Percentiles rank a stretch among this genome's conserved stretches.
phyloP scores from a whole-genome alignment of 2,797 vertebrate species.

The Eremophila alpestris region DNA sequence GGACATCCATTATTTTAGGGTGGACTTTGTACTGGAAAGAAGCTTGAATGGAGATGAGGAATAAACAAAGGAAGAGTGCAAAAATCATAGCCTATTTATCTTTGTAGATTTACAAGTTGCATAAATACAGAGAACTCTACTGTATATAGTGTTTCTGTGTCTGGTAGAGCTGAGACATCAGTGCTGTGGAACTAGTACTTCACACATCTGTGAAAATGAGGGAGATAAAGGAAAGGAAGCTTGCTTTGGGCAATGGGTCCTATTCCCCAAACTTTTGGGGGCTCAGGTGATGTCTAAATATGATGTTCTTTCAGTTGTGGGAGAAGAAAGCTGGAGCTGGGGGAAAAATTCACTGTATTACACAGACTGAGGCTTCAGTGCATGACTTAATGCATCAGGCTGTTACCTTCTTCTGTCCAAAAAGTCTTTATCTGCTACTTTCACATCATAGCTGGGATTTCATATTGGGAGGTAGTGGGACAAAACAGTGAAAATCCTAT shows the following conservation, averaged over 20 bases:
- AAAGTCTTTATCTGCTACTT: neutral
- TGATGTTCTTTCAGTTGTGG: neutral
- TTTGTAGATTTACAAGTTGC: neutral
- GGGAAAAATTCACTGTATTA: neutral
- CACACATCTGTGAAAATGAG: neutral
- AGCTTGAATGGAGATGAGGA: neutral
- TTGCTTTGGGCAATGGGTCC: neutral
- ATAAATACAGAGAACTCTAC: neutral
- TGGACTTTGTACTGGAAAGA: neutral
- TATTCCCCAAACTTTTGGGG: neutral
- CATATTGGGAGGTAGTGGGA: neutral
- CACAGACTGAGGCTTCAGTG: neutral
- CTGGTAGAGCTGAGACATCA: neutral
- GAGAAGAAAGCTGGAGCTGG: neutral
- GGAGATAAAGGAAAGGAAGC: neutral
- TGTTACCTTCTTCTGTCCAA: neutral
- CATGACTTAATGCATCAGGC: fast-evolving
- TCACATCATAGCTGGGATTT: neutral
- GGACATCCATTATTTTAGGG: neutral
- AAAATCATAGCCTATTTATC: neutral
- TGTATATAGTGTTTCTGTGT: neutral
- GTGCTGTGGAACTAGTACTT: neutral
- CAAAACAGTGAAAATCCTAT: neutral
- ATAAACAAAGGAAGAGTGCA: neutral
- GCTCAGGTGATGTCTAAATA: neutral